Evolutionary conservation across 2,888 invertebrate genomes (phyloP).

Genomic region (Tetranychus piercei): DNA sequence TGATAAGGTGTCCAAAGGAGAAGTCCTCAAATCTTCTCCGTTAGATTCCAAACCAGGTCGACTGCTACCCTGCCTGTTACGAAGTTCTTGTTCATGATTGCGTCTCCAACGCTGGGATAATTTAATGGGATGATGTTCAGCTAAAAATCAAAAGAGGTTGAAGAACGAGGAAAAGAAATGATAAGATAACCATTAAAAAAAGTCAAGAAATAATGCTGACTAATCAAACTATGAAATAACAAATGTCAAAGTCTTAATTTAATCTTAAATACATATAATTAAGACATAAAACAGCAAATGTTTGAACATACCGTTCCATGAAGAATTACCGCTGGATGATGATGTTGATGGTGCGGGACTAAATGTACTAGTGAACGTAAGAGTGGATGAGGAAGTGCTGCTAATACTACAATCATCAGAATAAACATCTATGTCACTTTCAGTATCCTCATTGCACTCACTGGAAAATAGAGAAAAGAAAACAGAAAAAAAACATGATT

Average conservation of each 20-base stretch:
- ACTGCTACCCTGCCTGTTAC: not conserved
- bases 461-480: not conserved
- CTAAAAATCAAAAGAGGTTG: not conserved
- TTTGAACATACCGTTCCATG: slow-evolving; percentile 9
- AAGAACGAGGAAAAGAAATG: not conserved
- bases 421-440: slow-evolving; percentile 18
- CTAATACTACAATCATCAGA: slow-evolving; percentile 21
- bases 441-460: slow-evolving; percentile 18
- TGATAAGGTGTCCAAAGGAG: not conserved
- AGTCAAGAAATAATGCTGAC: not conserved
- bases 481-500: not conserved
- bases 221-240: not conserved
- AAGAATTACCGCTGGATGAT: slow-evolving; percentile 19
- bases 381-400: slow-evolving; percentile 17
- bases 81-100: slow-evolving; percentile 27
- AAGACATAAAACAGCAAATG: not conserved
- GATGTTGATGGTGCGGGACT: slow-evolving; percentile 16
- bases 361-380: slow-evolving; percentile 18
- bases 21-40: not conserved
- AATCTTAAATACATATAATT: not conserved
- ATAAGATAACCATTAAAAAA: not conserved
- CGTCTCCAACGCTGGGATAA: slow-evolving; percentile 27
- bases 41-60: slow-evolving; percentile 6
- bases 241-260: not conserved
- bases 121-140: slow-evolving; percentile 24